Percentiles rank a stretch among this genome's conserved stretches.
Evolutionary conservation across 1,140 invertebrate species (phyloP).

Genomic region (Globodera ellingtonae): DNA sequence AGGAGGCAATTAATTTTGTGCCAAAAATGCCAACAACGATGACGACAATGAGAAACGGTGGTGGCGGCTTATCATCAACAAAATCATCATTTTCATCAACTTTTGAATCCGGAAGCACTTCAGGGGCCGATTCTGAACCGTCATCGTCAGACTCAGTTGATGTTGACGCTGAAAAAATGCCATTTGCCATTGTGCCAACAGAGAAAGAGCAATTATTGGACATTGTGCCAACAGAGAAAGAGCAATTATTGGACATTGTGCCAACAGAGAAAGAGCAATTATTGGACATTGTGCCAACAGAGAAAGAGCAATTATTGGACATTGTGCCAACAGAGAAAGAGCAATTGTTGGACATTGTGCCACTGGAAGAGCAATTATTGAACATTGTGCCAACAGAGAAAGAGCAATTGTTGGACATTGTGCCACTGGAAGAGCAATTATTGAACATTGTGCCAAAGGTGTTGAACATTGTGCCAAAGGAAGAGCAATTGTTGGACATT

Average conservation of each 20-base stretch:
- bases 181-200: too few relatives aligned
- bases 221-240: too few relatives aligned
- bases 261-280: neutral
- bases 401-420: neutral
- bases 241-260: too few relatives aligned
- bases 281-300: neutral
- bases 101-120: conserved; percentile 1
- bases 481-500: too few relatives aligned
- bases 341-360: neutral
- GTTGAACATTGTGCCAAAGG: too few relatives aligned
- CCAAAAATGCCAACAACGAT: neutral
- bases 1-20: neutral
- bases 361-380: neutral
- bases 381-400: neutral
- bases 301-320: neutral
- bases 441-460: neutral
- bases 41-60: neutral
- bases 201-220: too few relatives aligned
- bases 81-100: too few relatives aligned
- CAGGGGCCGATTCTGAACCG: conserved; percentile 12
- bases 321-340: too few relatives aligned
- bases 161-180: too few relatives aligned
- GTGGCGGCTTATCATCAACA: too few relatives aligned
- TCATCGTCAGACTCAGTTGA: neutral
- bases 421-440: neutral